Evolutionary conservation across 2,113 vertebrate genomes (phyloP).

Genomic region (Muntiacus reevesi): DNA sequence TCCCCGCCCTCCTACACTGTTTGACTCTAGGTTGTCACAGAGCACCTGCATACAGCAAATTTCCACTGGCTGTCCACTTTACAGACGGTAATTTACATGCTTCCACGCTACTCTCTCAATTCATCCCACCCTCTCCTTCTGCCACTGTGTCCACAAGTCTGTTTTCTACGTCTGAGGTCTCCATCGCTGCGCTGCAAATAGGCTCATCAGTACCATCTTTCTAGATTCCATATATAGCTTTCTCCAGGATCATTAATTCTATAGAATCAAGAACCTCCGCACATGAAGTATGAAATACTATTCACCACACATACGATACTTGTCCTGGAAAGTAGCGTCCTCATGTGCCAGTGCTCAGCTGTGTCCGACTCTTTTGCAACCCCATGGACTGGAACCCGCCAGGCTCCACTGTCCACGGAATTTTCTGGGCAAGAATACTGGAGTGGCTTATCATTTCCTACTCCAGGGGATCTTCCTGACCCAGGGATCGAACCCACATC

Average conservation of each 20-base stretch:
- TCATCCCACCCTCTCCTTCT: not conserved
- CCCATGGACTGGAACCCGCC: not conserved
- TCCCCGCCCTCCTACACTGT: not conserved
- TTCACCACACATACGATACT: not conserved
- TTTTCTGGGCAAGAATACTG: not conserved
- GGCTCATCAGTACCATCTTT: not conserved
- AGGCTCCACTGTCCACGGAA: not conserved
- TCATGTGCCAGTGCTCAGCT: not conserved
- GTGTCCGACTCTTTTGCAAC: not conserved
- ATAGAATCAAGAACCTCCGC: not conserved
- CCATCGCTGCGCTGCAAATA: not conserved
- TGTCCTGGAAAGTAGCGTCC: not conserved
- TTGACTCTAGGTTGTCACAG: not conserved
- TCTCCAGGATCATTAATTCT: not conserved
- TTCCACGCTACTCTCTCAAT: not conserved
- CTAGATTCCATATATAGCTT: not conserved
- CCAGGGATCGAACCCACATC: not conserved
- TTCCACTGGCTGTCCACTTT: not conserved
- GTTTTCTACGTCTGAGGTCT: not conserved
- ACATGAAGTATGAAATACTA: not conserved
- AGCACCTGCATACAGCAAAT: not conserved
- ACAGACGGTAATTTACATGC: not conserved
- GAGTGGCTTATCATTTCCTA: not conserved
- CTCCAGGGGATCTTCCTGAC: not conserved
- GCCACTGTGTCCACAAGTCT: not conserved